Evolutionary conservation across 2,113 vertebrate species (phyloP).

Genomic region (Thalassoma bifasciatum): DNA sequence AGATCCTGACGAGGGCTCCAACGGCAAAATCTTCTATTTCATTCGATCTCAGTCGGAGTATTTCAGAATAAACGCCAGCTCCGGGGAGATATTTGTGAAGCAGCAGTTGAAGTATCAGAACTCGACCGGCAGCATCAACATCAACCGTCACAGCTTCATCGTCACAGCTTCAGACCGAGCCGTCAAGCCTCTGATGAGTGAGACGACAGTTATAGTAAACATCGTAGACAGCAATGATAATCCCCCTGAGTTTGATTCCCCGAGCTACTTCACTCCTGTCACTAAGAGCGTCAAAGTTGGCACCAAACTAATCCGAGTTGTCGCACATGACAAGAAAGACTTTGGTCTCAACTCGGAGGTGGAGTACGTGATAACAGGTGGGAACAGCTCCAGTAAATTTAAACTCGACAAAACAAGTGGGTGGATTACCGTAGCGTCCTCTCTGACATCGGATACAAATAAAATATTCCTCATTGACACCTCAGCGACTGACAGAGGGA

Average conservation of each 20-base stretch:
- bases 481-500: constrained; percentile 92
- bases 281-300: constrained; percentile 93
- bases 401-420: constrained; percentile 89
- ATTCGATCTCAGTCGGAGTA: constrained; percentile 96
- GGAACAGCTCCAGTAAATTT: constrained; percentile 87
- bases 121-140: constrained; percentile 87
- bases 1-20: constrained; percentile 91
- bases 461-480: constrained; percentile 88
- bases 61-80: constrained; percentile 93
- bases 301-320: constrained; percentile 89
- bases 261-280: constrained; percentile 92
- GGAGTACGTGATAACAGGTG: constrained; percentile 88
- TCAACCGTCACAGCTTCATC: constrained; percentile 96
- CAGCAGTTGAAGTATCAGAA: constrained; percentile 93
- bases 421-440: constrained; percentile 91
- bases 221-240: constrained; percentile 96
- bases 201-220: constrained; percentile 95
- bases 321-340: constrained; percentile 91
- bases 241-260: constrained; percentile 85
- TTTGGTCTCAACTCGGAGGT: constrained; percentile 96
- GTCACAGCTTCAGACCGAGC: constrained; percentile 95
- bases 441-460: constrained; percentile 88
- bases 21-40: constrained; percentile 95
- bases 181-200: constrained; percentile 88
- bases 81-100: constrained; percentile 94